Percentiles rank a stretch among this genome's conserved stretches.
Conservation (phyloP, 2,797 vertebrate species). For the Pitangus sulphuratus region DNA sequence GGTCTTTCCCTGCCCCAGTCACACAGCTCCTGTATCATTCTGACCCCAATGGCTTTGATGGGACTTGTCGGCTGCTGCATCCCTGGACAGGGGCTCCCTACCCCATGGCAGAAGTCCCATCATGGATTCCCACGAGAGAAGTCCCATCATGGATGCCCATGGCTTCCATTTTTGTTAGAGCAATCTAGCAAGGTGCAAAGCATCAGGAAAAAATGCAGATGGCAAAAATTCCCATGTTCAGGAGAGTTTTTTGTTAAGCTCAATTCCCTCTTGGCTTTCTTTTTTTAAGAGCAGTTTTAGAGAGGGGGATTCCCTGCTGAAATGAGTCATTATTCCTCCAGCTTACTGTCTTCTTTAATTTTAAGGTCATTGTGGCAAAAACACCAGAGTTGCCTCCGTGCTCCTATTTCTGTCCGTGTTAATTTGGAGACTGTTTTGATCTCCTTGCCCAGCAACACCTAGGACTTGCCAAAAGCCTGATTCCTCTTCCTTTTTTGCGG, state of each 20-base stretch:
- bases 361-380: neutral
- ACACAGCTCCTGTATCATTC: neutral
- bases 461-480: neutral
- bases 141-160: neutral
- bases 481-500: neutral
- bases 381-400: neutral
- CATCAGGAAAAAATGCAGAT: neutral
- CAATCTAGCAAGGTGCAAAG: neutral
- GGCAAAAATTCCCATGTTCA: neutral
- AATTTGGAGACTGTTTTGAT: neutral
- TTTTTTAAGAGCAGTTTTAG: neutral
- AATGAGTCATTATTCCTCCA: neutral
- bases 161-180: neutral
- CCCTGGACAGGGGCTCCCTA: neutral
- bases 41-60: neutral
- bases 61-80: neutral
- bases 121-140: neutral
- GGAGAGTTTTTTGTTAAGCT: neutral
- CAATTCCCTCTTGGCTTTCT: neutral
- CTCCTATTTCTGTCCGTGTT: neutral
- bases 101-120: neutral
- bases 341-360: neutral
- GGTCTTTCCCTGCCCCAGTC: neutral
- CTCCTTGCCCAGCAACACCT: neutral
- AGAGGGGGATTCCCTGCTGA: neutral